These are phyloP conservation scores for Machimus atricapillus DNA, from an alignment of 2,888 invertebrate genomes.

Conservation along the genomic window DNA sequence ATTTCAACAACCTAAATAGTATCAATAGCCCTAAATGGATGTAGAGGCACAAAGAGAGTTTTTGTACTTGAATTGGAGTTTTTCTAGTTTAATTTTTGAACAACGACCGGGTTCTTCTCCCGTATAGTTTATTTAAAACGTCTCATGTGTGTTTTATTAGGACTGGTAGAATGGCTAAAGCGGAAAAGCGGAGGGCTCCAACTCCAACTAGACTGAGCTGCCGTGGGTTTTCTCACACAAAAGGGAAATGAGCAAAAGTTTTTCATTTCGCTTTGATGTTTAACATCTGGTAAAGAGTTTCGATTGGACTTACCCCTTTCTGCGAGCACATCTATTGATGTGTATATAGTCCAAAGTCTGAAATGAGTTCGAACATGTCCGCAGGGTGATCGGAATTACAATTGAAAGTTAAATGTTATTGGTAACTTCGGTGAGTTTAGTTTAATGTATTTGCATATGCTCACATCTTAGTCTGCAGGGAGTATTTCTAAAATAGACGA, in stretches of 20 bases:
- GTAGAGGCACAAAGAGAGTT: not conserved
- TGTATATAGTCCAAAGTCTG: constrained; percentile 40
- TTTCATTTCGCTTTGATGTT: constrained; percentile 46
- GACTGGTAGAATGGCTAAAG: not conserved
- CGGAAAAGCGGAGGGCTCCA: not conserved
- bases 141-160: constrained; percentile 1
- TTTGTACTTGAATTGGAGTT: not conserved
- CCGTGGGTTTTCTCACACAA: constrained; percentile 12
- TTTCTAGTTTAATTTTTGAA: constrained; percentile 1
- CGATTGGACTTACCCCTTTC: constrained; percentile 44
- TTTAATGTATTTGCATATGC: constrained; percentile 47
- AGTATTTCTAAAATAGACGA: not conserved
- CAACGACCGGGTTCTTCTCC: not conserved
- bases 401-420: constrained; percentile 53
- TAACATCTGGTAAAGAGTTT: constrained; percentile 46
- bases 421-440: constrained; percentile 47
- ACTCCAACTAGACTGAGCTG: not conserved
- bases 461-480: constrained; percentile 18
- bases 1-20: not conserved
- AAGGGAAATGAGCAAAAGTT: constrained; percentile 46
- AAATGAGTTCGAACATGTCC: constrained; percentile 50
- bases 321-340: constrained; percentile 40
- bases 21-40: not conserved
- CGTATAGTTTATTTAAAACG: constrained; percentile 8
- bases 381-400: constrained; percentile 50